Evolutionary conservation across 2,888 invertebrate genomes (phyloP).

Genomic region (Scaptomyza polygonia): DNA sequence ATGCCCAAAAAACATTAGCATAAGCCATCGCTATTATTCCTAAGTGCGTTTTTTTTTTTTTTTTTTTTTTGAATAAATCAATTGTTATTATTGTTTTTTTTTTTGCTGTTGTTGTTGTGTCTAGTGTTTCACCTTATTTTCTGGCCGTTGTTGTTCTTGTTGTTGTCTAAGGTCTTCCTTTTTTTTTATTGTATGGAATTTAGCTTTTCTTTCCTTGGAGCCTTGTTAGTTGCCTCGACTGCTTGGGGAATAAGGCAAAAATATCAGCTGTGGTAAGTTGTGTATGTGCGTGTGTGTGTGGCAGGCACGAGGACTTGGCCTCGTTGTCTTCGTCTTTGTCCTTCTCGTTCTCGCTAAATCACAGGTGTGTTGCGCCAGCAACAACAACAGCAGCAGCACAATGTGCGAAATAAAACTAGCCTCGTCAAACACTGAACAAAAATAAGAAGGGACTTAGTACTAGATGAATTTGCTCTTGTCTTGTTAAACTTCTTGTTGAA

Average conservation of each 20-base stretch:
- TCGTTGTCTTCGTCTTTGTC: conserved; percentile 50
- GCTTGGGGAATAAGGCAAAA: conserved; percentile 62
- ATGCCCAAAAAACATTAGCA: too few relatives aligned
- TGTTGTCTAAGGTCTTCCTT: conserved; percentile 4
- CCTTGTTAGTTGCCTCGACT: conserved; percentile 14
- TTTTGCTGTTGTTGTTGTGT: too few relatives aligned
- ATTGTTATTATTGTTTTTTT: conserved; percentile 29
- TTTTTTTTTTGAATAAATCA: conserved; percentile 52
- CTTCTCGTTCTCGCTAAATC: conserved; percentile 71
- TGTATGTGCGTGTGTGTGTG: background rate
- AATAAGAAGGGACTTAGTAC: rapidly evolving
- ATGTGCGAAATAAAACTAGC: conserved; percentile 60
- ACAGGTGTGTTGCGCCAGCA: conserved; percentile 68
- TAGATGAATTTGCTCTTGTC: too few relatives aligned
- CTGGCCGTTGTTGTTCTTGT: conserved; percentile 2
- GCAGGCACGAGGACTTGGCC: conserved; percentile 53
- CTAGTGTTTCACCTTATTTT: conserved; percentile 53
- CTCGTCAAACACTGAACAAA: conserved; percentile 14
- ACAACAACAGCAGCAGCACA: conserved; percentile 38
- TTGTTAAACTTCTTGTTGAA: too few relatives aligned
- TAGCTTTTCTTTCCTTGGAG: conserved; percentile 19
- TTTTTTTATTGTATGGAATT: conserved; percentile 4
- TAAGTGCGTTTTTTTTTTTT: conserved; percentile 65
- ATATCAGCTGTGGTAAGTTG: conserved; percentile 66
- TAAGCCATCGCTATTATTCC: conserved; percentile 77